A percentile compares a stretch with the other conserved stretches of the same genome.
Evolutionary conservation across 2,113 vertebrate genomes (phyloP).

Genomic region (Aegotheles bennettii): DNA sequence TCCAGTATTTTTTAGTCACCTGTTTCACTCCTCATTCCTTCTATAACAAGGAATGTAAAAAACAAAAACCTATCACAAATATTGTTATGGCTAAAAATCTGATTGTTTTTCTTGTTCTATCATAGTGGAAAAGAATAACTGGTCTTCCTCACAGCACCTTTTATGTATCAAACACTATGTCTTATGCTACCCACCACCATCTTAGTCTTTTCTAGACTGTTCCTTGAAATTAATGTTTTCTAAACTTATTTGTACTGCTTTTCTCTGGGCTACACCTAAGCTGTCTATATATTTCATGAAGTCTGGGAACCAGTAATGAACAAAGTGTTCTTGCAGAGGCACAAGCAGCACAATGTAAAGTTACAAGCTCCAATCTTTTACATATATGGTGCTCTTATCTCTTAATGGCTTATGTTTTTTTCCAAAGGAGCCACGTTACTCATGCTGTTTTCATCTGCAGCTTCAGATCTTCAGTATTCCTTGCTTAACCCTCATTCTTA

Average conservation of each 20-base stretch:
- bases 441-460: background rate
- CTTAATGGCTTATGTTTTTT: background rate
- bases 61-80: too few species aligned
- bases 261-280: background rate
- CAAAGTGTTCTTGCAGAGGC: background rate
- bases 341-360: accelerated
- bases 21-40: background rate
- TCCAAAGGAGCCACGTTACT: background rate
- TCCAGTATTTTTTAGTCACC: background rate
- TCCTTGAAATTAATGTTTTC: background rate
- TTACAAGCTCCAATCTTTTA: background rate
- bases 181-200: background rate
- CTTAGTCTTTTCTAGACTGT: background rate
- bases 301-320: background rate
- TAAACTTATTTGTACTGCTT: background rate
- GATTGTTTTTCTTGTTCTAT: background rate
- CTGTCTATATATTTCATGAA: background rate
- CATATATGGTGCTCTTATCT: background rate
- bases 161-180: background rate
- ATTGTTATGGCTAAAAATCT: background rate
- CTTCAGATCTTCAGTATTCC: background rate
- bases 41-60: background rate
- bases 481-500: background rate
- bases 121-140: background rate
- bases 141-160: background rate